Conservation (phyloP, 2,113 vertebrate genomes). For the Seriola dumerili region DNA sequence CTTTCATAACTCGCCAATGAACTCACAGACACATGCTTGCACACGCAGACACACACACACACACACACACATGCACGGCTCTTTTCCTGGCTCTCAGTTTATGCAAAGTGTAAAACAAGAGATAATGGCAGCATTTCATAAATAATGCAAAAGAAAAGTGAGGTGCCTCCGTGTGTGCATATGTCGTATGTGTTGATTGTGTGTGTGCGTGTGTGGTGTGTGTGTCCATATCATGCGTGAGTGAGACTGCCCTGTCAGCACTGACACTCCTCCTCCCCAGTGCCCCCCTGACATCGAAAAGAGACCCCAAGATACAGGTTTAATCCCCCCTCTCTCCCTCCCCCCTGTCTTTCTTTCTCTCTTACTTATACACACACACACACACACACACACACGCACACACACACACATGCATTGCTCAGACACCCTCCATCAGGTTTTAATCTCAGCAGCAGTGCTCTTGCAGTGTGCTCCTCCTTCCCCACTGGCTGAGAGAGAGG, state of each 20-base stretch:
- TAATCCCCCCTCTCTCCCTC: constrained; percentile 39
- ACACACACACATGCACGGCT: background rate
- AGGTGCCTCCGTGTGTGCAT: constrained; percentile 10
- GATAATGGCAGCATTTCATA: constrained; percentile 76
- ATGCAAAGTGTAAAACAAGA: constrained; percentile 74
- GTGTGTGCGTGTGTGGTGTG: constrained; percentile 17
- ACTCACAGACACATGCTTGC: constrained; percentile 8
- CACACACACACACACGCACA: constrained; percentile 18
- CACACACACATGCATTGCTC: constrained; percentile 22
- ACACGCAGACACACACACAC: constrained; percentile 5
- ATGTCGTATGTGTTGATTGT: background rate
- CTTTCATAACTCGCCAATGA: background rate
- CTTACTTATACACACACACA: constrained; percentile 20
- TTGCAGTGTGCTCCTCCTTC: constrained; percentile 55
- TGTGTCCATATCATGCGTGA: constrained; percentile 49
- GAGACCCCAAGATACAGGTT: constrained; percentile 57
- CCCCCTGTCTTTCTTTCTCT: background rate
- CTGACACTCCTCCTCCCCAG: constrained; percentile 32
- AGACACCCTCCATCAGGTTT: constrained; percentile 78
- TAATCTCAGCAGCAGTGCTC: constrained; percentile 71
- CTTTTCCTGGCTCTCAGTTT: constrained; percentile 51
- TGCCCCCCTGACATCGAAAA: constrained; percentile 52
- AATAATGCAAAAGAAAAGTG: constrained; percentile 74
- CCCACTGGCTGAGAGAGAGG: constrained; percentile 28
- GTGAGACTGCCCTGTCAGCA: constrained; percentile 73